phyloP scores from a whole-genome alignment of 2,797 vertebrate genomes.

The Centropyge bicolor region DNA sequence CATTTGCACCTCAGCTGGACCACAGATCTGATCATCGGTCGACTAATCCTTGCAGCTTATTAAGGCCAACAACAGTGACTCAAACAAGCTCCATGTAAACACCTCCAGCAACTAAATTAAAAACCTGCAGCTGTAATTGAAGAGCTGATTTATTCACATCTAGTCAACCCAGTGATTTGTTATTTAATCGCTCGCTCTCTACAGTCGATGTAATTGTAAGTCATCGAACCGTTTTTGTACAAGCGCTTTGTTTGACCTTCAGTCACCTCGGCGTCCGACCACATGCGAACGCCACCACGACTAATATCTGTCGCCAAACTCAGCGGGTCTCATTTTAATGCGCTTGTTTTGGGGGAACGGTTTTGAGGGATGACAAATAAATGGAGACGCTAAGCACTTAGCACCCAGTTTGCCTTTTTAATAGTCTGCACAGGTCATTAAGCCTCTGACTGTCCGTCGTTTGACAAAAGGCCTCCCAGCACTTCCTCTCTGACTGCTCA shows the following conservation, averaged over 20 bases:
- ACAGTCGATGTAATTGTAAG: neutral
- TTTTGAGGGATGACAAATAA: slow-evolving; percentile 48
- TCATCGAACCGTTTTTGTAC: neutral
- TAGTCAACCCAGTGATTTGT: neutral
- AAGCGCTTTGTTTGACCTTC: neutral
- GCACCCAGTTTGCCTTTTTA: slow-evolving; percentile 71
- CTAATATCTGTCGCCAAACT: slow-evolving; percentile 10
- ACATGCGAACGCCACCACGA: neutral
- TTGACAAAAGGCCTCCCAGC: slow-evolving; percentile 56
- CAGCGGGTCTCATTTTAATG: slow-evolving; percentile 9
- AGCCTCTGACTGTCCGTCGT: slow-evolving; percentile 61
- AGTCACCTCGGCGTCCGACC: neutral
- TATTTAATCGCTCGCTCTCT: neutral
- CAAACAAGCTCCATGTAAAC: slow-evolving; percentile 9
- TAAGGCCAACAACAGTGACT: neutral
- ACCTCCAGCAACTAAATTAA: slow-evolving; percentile 1
- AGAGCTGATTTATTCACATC: slow-evolving; percentile 4
- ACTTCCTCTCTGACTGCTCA: slow-evolving; percentile 40
- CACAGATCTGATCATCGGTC: neutral
- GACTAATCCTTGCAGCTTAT: neutral
- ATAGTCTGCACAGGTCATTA: slow-evolving; percentile 76
- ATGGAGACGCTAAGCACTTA: slow-evolving; percentile 70
- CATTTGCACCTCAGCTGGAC: neutral
- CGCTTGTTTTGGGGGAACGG: slow-evolving; percentile 24
- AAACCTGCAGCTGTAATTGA: slow-evolving; percentile 8